These are phyloP conservation scores for Mixornis gularis DNA, from an alignment of 2,113 vertebrate genomes.

Conservation along the genomic window DNA sequence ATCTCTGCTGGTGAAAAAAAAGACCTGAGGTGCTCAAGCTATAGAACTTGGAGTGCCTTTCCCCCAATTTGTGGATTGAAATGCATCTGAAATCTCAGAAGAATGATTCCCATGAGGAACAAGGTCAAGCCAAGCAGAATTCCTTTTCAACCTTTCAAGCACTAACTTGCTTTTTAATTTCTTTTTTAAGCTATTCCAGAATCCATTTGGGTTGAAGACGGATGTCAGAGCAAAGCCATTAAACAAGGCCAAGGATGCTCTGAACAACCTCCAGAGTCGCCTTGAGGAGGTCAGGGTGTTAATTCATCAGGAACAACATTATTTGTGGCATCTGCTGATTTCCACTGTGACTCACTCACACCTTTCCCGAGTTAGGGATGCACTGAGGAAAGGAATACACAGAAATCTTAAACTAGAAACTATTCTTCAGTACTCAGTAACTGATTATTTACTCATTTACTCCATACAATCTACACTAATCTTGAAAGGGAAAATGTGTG, in stretches of 20 bases:
- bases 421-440: neutral
- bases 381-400: neutral
- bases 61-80: accelerated
- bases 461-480: neutral
- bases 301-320: slow-evolving; percentile 39
- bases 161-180: neutral
- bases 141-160: neutral
- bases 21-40: neutral
- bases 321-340: neutral
- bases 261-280: slow-evolving; percentile 43
- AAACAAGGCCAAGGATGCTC: slow-evolving; percentile 9
- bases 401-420: neutral
- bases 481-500: neutral
- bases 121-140: neutral
- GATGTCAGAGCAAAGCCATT: slow-evolving; percentile 25
- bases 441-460: neutral
- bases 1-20: neutral
- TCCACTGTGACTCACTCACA: neutral
- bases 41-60: neutral
- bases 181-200: neutral
- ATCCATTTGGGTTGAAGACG: neutral
- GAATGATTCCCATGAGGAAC: neutral
- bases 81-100: neutral
- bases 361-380: neutral
- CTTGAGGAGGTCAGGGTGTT: slow-evolving; percentile 40